A percentile compares a stretch with the other conserved stretches of the same genome.
Evolutionary conservation across 2,797 vertebrate genomes (phyloP).

Genomic region (Jordanella pulchra): DNA sequence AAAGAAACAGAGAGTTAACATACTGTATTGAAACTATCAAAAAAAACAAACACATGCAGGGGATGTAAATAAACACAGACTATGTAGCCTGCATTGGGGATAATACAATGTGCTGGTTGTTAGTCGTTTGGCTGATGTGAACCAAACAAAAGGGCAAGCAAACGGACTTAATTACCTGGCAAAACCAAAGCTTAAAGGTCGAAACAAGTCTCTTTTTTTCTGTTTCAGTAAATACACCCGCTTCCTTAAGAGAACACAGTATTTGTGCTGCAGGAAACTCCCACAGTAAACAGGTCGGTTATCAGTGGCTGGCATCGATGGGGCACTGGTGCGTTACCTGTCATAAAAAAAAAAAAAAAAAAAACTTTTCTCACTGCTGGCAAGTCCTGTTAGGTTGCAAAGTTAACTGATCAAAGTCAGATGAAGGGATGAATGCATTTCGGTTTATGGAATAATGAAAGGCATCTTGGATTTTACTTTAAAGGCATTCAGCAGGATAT

Average conservation of each 20-base stretch:
- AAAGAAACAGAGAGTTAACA: constrained; percentile 1
- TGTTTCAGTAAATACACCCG: constrained; percentile 21
- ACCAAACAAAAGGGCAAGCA: background rate
- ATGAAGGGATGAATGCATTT: constrained; percentile 4
- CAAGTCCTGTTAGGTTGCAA: constrained; percentile 2
- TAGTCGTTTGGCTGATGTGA: constrained; percentile 2
- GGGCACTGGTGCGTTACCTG: constrained; percentile 57
- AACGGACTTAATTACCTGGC: constrained; percentile 7
- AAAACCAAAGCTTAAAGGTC: constrained; percentile 1
- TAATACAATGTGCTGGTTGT: constrained; percentile 3
- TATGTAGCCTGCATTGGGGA: background rate
- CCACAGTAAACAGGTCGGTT: constrained; percentile 45
- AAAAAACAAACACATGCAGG: constrained; percentile 24
- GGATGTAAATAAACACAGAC: background rate
- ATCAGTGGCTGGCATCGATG: constrained; percentile 57
- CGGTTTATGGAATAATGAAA: background rate
- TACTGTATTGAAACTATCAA: constrained; percentile 15
- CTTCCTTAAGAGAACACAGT: constrained; percentile 42
- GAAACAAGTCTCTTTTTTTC: constrained; percentile 27
- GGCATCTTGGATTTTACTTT: background rate
- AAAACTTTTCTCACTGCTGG: constrained; percentile 20
- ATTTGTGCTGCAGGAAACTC: constrained; percentile 59
- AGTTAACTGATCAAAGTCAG: constrained; percentile 37
- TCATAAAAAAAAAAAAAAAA: constrained; percentile 1
- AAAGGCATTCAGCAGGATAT: background rate